Conservation (phyloP, 2,888 invertebrate genomes). For the Lathronympha strigana region DNA sequence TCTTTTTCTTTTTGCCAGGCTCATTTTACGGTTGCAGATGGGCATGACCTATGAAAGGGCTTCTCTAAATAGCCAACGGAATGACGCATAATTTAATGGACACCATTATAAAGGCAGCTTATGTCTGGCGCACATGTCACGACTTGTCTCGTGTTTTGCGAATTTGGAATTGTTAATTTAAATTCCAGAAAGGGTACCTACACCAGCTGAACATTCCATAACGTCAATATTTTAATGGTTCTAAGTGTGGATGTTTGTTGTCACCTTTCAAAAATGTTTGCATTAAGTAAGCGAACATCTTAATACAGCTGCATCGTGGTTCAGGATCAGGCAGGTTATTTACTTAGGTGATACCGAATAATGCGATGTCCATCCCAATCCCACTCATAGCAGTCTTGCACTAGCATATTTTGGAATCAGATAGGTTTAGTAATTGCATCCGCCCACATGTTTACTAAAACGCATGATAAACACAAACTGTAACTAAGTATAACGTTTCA, state of each 20-base stretch:
- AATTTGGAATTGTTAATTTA: constrained; percentile 15
- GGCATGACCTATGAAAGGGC: not conserved
- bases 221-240: no score
- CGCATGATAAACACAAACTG: constrained; percentile 18
- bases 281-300: no score
- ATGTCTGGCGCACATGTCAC: constrained; percentile 20
- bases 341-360: not conserved
- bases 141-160: constrained; percentile 19
- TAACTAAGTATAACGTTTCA: constrained; percentile 20
- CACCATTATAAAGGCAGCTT: constrained; percentile 14
- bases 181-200: constrained; percentile 13
- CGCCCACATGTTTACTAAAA: constrained; percentile 31
- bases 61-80: not conserved
- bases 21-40: not conserved
- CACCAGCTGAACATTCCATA: constrained; percentile 24
- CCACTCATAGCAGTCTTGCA: constrained; percentile 13
- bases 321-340: not conserved
- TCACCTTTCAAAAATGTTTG: not conserved
- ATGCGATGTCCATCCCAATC: constrained; percentile 16
- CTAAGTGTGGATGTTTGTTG: no score
- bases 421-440: constrained; percentile 29
- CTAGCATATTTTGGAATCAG: constrained; percentile 27
- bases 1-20: not conserved
- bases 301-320: no score
- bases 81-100: constrained; percentile 17